Base-by-base conservation (phyloP, 2,113 vertebrate species). In the Oryzias curvinotus region DNA sequence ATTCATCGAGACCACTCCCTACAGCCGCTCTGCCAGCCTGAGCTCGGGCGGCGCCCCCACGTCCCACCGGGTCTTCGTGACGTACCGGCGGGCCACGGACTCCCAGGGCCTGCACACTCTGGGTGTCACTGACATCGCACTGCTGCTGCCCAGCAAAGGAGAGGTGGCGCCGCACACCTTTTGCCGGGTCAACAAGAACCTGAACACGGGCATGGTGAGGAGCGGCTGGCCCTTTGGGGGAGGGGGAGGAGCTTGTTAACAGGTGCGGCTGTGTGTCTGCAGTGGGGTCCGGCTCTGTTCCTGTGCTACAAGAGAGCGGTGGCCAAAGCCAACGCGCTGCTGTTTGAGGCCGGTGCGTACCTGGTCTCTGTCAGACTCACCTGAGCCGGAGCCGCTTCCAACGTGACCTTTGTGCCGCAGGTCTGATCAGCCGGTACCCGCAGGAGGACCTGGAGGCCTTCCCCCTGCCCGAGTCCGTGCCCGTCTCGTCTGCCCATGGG, bases 401-500 rank as follows among this genome's bases (percentile, higher is more conserved):
- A 8, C 17, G 5, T 7, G 50, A 28, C 19, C 15, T 21, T 10
- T 62, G 23, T 63, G 26, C 51, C 46, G 6, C 81, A 98, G 96
- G 92, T 75, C 89, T 98, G 59, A 89, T 98, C 66, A 93, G 93
- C 56, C 93, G 96, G 3, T 98, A 97, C 79, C 96, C 96, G 0
- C 89, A 94, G 82, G 90, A 92, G 48, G 95, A 98, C 90, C 92
- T 91, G 1, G 95, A 97, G 18, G 75, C 92, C 0, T 98, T 98
- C 60, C 92, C 96, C 0, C 90, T 98, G 21, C 96, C 96, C 0
- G 94, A 95, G 52, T 94, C 94, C 0, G 96, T 98, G 51, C 94
- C 96, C 0, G 90, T 97, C 28, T 98, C 98, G 96, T 78, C 76
- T 98, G 65, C 96, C 96, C 54, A 98, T 97, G 96, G 96, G 96